phyloP scores from a whole-genome alignment of 2,888 invertebrate genomes.

The Chalcis sispes region DNA sequence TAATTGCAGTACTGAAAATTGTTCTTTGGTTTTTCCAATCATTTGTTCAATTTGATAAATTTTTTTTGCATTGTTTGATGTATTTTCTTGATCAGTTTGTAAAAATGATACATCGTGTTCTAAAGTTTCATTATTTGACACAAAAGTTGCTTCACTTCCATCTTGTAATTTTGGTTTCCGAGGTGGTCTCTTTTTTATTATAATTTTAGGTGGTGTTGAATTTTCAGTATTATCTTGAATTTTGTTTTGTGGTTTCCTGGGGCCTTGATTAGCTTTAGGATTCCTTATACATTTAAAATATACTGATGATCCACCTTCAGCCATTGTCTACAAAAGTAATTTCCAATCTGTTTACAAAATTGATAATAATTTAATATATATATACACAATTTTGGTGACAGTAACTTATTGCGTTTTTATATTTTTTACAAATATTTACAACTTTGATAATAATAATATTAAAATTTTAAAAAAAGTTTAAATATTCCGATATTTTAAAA shows the following conservation, averaged over 20 bases:
- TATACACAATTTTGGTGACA: too few relatives aligned
- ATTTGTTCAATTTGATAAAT: neutral
- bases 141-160: conserved; percentile 3
- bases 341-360: too few relatives aligned
- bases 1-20: conserved; percentile 3
- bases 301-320: conserved; percentile 21
- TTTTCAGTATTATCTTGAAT: neutral
- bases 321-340: conserved; percentile 33
- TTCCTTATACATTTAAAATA: neutral
- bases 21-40: conserved; percentile 1
- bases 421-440: too few relatives aligned
- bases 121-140: neutral
- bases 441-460: too few relatives aligned
- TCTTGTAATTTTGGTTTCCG: conserved; percentile 37
- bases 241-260: conserved; percentile 16
- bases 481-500: too few relatives aligned
- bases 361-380: too few relatives aligned
- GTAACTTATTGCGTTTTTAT: too few relatives aligned
- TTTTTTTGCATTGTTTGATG: neutral
- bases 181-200: conserved; percentile 47
- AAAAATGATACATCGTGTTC: neutral
- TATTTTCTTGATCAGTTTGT: neutral
- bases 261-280: conserved; percentile 5
- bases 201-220: neutral
- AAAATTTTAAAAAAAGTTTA: too few relatives aligned